Evolutionary conservation across 2,113 vertebrate genomes (phyloP).

Genomic region (Ahaetulla prasina): DNA sequence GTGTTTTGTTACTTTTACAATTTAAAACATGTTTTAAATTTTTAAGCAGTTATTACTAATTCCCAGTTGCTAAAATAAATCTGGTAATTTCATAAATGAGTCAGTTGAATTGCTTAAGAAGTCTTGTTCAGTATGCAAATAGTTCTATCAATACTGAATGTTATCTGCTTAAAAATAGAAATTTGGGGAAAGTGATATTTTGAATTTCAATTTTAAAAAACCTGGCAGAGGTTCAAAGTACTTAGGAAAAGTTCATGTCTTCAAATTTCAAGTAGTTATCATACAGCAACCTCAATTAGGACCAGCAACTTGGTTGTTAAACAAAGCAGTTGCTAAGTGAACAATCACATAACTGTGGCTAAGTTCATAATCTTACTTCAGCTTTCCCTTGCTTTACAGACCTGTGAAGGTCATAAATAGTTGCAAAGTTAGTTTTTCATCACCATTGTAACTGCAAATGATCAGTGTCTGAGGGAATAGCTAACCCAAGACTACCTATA

Average conservation of each 20-base stretch:
- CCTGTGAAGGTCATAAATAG: background rate
- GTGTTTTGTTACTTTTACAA: background rate
- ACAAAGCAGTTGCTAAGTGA: background rate
- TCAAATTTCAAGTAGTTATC: background rate
- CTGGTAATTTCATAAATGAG: background rate
- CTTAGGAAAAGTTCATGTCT: background rate
- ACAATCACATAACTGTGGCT: background rate
- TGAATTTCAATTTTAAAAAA: background rate
- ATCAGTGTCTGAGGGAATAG: background rate
- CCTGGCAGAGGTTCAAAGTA: background rate
- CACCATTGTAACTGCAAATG: background rate
- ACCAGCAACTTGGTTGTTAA: background rate
- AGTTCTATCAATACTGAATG: background rate
- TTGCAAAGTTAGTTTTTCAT: background rate
- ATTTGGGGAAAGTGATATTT: background rate
- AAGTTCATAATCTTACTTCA: background rate
- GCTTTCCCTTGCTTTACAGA: background rate
- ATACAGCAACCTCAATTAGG: background rate
- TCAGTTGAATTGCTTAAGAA: slow-evolving; percentile 12
- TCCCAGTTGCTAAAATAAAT: background rate
- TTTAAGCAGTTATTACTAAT: slow-evolving; percentile 5
- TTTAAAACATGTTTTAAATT: slow-evolving; percentile 10
- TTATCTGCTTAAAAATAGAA: background rate
- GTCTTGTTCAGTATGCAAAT: background rate
- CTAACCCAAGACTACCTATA: background rate